Evolutionary conservation across 2,113 vertebrate species (phyloP).

Genomic region (Charadrius vociferus): DNA sequence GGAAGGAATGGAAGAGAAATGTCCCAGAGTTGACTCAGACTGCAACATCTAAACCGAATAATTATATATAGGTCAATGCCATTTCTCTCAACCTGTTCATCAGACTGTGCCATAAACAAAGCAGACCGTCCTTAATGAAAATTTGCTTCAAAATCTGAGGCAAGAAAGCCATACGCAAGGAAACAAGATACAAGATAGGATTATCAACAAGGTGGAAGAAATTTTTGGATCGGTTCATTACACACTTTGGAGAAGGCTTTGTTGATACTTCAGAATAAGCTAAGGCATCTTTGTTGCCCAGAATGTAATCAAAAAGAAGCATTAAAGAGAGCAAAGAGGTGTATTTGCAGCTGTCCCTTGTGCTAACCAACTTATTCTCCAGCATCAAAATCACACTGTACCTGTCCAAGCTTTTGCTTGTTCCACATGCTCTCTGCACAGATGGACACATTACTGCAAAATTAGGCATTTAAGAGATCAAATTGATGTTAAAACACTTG

Average conservation of each 20-base stretch:
- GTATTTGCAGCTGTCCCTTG: neutral
- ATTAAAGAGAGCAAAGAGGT: neutral
- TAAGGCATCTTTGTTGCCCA: neutral
- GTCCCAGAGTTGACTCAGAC: neutral
- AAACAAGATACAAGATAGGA: neutral
- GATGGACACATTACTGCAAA: neutral
- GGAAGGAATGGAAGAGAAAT: neutral
- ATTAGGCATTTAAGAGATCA: neutral
- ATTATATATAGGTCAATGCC: constrained; percentile 6
- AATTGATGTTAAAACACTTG: neutral
- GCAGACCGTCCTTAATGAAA: neutral
- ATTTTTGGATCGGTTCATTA: neutral
- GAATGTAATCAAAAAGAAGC: neutral
- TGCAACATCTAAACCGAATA: neutral
- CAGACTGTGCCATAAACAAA: constrained; percentile 23
- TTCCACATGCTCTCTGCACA: neutral
- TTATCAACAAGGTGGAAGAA: neutral
- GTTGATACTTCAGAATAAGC: neutral
- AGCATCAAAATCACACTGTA: neutral
- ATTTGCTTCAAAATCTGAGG: neutral
- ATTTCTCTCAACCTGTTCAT: neutral
- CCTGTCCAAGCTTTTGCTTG: neutral
- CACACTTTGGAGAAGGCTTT: neutral
- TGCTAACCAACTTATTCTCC: neutral
- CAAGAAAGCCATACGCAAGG: neutral